phyloP scores from a whole-genome alignment of 2,797 vertebrate species.

The Echeneis naucrates region DNA sequence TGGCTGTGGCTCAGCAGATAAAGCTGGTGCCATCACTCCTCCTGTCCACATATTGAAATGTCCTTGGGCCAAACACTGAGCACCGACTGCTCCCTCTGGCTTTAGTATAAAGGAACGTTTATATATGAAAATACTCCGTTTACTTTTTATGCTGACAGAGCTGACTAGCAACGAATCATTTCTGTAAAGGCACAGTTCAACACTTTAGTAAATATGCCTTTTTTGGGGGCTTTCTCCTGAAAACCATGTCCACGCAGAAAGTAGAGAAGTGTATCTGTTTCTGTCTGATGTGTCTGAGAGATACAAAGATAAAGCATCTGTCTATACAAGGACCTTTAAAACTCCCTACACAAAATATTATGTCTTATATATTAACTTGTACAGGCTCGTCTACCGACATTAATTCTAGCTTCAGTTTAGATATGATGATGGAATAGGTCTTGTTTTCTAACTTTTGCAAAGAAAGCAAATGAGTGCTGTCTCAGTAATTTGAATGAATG shows the following conservation, averaged over 20 bases:
- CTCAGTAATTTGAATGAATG: background rate
- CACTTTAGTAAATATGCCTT: background rate
- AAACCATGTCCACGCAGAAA: background rate
- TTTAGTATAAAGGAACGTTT: background rate
- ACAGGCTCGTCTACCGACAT: too few species aligned
- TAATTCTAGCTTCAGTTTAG: background rate
- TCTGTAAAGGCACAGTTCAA: background rate
- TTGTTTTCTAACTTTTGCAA: background rate
- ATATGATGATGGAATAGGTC: background rate
- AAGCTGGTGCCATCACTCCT: conserved; percentile 18
- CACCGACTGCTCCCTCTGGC: background rate
- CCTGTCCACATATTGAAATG: conserved; percentile 1
- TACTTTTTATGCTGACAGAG: background rate
- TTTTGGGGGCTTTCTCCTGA: background rate
- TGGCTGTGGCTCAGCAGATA: conserved; percentile 4
- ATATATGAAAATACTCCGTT: background rate
- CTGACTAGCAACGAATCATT: background rate
- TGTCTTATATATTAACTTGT: background rate
- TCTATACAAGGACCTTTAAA: background rate
- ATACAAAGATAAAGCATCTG: background rate
- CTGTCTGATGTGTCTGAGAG: background rate
- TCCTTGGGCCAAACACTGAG: conserved; percentile 21
- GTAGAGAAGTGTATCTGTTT: background rate
- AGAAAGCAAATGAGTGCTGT: background rate
- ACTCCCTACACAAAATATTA: background rate